A percentile compares a stretch with the other conserved stretches of the same genome.
phyloP scores from a whole-genome alignment of 1,140 invertebrate species.

The Acromyrmex echinatior region DNA sequence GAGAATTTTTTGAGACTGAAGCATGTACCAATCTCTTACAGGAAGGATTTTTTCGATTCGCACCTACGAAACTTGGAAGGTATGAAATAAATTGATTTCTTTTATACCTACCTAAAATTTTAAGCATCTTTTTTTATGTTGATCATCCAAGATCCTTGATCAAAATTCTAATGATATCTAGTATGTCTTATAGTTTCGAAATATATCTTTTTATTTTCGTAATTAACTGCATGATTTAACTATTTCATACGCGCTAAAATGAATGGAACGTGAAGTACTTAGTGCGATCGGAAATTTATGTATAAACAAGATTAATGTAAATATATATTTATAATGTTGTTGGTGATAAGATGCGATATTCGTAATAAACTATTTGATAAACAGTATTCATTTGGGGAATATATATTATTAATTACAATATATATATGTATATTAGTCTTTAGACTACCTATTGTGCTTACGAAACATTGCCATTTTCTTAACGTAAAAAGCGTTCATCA shows the following conservation, averaged over 20 bases:
- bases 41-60: conserved; percentile 89
- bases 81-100: conserved; percentile 6
- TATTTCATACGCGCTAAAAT: neutral
- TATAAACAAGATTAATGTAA: neutral
- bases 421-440: conserved; percentile 44
- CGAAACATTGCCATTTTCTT: conserved; percentile 21
- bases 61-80: conserved; percentile 51
- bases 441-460: conserved; percentile 49
- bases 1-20: conserved; percentile 89
- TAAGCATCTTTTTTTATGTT: neutral
- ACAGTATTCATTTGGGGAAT: neutral
- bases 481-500: conserved; percentile 17
- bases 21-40: conserved; percentile 88
- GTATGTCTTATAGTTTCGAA: neutral
- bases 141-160: neutral
- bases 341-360: conserved; percentile 4
- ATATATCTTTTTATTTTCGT: neutral
- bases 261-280: neutral
- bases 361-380: conserved; percentile 15
- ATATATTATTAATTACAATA: conserved; percentile 44
- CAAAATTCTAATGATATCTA: neutral
- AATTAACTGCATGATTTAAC: conserved; percentile 1
- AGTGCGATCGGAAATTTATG: neutral
- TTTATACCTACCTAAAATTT: neutral
- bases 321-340: conserved; percentile 16